Evolutionary conservation across 2,113 vertebrate genomes (phyloP).

Genomic region (Pitta sordida): DNA sequence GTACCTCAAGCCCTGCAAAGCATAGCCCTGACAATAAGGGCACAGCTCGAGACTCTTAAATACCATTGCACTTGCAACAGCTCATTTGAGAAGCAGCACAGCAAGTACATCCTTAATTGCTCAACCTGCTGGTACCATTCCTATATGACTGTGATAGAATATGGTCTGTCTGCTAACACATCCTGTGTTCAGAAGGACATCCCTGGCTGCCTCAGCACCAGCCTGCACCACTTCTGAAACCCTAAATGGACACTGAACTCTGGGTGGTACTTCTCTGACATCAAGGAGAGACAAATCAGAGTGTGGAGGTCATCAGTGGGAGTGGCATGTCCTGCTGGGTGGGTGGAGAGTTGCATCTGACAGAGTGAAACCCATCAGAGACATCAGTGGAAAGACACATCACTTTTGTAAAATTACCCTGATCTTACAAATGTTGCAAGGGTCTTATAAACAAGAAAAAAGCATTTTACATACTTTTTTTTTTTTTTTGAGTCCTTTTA

Average conservation of each 20-base stretch:
- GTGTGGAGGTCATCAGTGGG: not conserved
- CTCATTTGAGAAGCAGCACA: not conserved
- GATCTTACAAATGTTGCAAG: not conserved
- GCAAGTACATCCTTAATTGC: not conserved
- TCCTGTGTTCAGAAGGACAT: constrained; percentile 52
- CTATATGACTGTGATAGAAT: constrained; percentile 44
- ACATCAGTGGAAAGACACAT: not conserved
- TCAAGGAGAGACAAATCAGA: not conserved
- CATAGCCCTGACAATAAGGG: not conserved
- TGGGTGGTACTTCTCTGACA: constrained; percentile 42
- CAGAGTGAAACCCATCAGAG: not conserved
- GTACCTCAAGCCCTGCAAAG: not conserved
- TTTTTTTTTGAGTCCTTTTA: not conserved
- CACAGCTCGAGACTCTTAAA: not conserved
- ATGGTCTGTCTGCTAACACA: constrained; percentile 48
- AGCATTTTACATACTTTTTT: not conserved
- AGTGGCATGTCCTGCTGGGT: not conserved
- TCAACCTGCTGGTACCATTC: not conserved
- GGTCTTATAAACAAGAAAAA: not conserved
- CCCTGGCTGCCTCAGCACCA: constrained; percentile 54
- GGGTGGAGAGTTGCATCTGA: not conserved
- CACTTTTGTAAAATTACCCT: not conserved
- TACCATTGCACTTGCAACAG: not conserved
- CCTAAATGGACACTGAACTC: constrained; percentile 65
- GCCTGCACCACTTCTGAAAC: constrained; percentile 51